Evolutionary conservation across 2,888 invertebrate genomes (phyloP).

Genomic region (Ochlodes sylvanus): DNA sequence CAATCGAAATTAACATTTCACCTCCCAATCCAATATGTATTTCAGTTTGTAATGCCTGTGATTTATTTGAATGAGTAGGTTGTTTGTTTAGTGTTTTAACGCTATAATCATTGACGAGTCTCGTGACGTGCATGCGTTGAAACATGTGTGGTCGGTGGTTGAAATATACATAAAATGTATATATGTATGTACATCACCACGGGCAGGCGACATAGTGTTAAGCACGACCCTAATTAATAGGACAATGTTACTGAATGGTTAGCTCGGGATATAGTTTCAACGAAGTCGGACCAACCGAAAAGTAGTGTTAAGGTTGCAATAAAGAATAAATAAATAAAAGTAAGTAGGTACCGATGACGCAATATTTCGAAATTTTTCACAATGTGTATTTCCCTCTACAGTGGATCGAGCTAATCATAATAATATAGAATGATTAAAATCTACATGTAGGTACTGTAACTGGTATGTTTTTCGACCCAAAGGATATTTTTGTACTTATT

Average conservation of each 20-base stretch:
- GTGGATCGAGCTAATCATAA: background rate
- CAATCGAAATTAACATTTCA: background rate
- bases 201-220: slow-evolving; percentile 8
- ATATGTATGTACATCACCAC: background rate
- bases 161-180: no score
- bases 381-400: background rate
- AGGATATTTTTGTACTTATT: slow-evolving; percentile 26
- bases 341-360: no score
- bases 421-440: no score
- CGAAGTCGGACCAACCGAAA: background rate
- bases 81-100: background rate
- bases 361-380: background rate
- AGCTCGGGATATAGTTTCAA: background rate
- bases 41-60: slow-evolving; percentile 17
- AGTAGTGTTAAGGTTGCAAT: no score
- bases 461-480: background rate
- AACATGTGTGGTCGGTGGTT: no score
- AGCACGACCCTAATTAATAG: background rate
- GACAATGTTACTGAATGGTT: background rate
- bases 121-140: slow-evolving; percentile 25
- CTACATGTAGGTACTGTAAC: background rate
- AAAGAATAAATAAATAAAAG: no score
- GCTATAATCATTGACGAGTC: slow-evolving; percentile 10
- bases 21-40: background rate
- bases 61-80: slow-evolving; percentile 18